Evolutionary conservation across 2,888 invertebrate species (phyloP).

Genomic region (Pogonocherus hispidulus): DNA sequence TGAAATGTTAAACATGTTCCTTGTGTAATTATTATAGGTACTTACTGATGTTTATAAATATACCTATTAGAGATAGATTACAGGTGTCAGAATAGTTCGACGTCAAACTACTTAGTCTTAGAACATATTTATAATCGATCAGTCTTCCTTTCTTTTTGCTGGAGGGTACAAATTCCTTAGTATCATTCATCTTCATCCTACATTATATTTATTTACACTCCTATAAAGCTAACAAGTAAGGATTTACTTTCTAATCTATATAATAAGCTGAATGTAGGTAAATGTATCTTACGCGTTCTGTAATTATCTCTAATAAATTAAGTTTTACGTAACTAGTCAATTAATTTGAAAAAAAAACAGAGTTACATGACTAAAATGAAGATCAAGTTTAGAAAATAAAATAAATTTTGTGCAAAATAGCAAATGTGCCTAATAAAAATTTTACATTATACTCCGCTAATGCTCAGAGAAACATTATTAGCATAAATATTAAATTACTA

Average conservation of each 20-base stretch:
- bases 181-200: not conserved
- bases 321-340: not conserved
- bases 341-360: not conserved
- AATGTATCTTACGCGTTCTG: not conserved
- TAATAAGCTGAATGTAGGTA: constrained; percentile 4
- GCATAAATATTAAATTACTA: no score
- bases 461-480: no score
- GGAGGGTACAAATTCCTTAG: not conserved
- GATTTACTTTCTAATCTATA: constrained; percentile 21
- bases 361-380: not conserved
- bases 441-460: no score
- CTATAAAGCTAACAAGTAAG: not conserved
- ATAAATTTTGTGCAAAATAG: not conserved
- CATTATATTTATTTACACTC: not conserved
- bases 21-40: no score
- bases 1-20: no score
- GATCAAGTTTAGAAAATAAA: not conserved
- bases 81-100: no score
- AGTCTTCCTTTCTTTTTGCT: not conserved
- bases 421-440: no score
- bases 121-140: no score
- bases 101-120: no score
- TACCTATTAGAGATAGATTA: no score
- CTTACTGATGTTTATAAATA: no score
- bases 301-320: not conserved